Percentiles rank a stretch among this genome's conserved stretches.
phyloP scores from a whole-genome alignment of 2,113 vertebrate genomes.

The Chamaea fasciata region DNA sequence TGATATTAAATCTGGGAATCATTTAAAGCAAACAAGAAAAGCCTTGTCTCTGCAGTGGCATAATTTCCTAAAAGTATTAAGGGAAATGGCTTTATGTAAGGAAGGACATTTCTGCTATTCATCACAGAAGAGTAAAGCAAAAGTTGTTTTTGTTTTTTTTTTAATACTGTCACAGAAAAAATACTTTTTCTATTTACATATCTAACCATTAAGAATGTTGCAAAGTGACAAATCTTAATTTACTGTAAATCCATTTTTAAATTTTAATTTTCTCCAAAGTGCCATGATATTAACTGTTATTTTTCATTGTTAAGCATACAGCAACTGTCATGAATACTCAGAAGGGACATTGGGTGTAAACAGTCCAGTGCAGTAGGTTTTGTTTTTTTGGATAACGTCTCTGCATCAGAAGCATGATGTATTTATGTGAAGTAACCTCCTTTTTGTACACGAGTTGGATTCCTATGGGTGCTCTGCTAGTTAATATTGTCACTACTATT shows the following conservation, averaged over 20 bases:
- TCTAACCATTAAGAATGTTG: conserved; percentile 41
- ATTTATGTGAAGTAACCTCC: conserved; percentile 41
- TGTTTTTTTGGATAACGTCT: conserved; percentile 16
- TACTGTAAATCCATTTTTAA: conserved; percentile 55
- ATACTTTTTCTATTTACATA: conserved; percentile 44
- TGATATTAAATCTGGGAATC: not conserved
- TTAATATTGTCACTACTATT: conserved; percentile 44
- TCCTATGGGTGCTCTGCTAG: conserved; percentile 47
- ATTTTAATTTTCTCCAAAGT: conserved; percentile 60
- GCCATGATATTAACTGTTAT: conserved; percentile 56
- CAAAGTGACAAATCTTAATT: conserved; percentile 51
- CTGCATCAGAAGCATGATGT: conserved; percentile 49
- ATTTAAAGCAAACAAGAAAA: conserved; percentile 11
- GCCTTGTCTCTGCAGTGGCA: not conserved
- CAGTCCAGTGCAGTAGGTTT: conserved; percentile 24
- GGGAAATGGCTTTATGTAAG: conserved; percentile 28
- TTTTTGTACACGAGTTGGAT: conserved; percentile 49
- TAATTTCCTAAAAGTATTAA: not conserved
- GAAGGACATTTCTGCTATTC: conserved; percentile 13
- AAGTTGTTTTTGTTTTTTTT: conserved; percentile 10
- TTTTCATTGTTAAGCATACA: conserved; percentile 23
- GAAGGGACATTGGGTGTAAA: conserved; percentile 39
- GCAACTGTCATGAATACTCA: conserved; percentile 33
- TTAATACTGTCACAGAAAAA: not conserved
- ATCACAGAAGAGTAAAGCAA: not conserved